Percentiles rank a stretch among this genome's conserved stretches.
Evolutionary conservation across 1,140 invertebrate species (phyloP).

Genomic region (Anagrus nilaparvatae): DNA sequence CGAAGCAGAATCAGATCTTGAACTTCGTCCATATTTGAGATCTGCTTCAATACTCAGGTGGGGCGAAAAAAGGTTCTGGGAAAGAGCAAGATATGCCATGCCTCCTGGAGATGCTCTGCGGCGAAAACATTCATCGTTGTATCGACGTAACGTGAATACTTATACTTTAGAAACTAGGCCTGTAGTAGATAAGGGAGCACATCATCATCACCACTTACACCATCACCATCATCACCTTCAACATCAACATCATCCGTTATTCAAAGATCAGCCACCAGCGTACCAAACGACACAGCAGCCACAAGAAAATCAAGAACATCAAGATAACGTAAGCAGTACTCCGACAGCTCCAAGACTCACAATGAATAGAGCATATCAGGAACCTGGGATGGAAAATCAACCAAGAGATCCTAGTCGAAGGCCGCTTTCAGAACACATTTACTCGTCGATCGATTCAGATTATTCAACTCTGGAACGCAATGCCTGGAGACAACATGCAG

Average conservation of each 20-base stretch:
- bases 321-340: conserved; percentile 11
- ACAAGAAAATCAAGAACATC: not conserved
- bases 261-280: conserved; percentile 44
- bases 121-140: conserved; percentile 43
- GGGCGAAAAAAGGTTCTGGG: conserved; percentile 87
- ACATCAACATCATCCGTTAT: conserved; percentile 33
- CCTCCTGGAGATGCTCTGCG: conserved; percentile 48
- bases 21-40: conserved; percentile 78
- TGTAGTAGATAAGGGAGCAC: conserved; percentile 34
- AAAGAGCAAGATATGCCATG: conserved; percentile 80
- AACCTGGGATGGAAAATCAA: conserved; percentile 41
- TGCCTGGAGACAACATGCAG: conserved; percentile 33
- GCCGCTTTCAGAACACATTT: conserved; percentile 75
- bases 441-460: conserved; percentile 78
- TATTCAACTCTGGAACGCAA: conserved; percentile 53
- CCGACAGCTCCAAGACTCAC: conserved; percentile 30
- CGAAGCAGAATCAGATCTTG: conserved; percentile 75
- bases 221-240: conserved; percentile 35
- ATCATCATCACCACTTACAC: conserved; percentile 34
- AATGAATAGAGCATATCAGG: conserved; percentile 40
- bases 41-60: conserved; percentile 71
- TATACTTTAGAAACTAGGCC: conserved; percentile 55
- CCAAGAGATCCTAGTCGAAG: conserved; percentile 46
- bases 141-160: conserved; percentile 66
- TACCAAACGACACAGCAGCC: not conserved